Conservation (phyloP, 30 jellyfish, hydroid and myxozoan species). For the Rhopilema esculentum region DNA sequence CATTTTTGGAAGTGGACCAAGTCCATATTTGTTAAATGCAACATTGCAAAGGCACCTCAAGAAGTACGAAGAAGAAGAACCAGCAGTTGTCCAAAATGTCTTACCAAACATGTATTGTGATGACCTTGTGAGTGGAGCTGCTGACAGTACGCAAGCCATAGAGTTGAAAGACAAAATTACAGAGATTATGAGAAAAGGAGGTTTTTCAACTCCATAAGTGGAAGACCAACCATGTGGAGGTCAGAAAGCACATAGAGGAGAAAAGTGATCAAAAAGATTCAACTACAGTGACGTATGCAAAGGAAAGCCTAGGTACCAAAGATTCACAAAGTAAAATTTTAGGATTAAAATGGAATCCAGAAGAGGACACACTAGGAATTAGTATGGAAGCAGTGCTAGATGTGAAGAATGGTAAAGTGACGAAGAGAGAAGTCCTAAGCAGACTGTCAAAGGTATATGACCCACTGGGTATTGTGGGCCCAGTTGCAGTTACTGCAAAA, state of each 20-base stretch:
- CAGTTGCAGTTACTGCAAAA: slow-evolving; percentile 46
- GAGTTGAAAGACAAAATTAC: slow-evolving; percentile 27
- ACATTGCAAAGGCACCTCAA: slow-evolving; percentile 42
- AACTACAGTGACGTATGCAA: slow-evolving; percentile 44
- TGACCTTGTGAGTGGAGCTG: slow-evolving; percentile 56
- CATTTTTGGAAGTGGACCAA: slow-evolving; percentile 53
- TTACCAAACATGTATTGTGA: slow-evolving; percentile 47
- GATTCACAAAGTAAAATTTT: slow-evolving; percentile 40
- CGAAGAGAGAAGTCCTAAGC: slow-evolving; percentile 48
- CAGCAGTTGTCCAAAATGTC: slow-evolving; percentile 40
- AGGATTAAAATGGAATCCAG: slow-evolving; percentile 49
- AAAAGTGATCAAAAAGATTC: slow-evolving; percentile 13
- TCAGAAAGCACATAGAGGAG: slow-evolving; percentile 42
- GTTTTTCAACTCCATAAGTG: slow-evolving; percentile 39
- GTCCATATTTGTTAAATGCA: slow-evolving; percentile 44
- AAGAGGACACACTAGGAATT: slow-evolving; percentile 30
- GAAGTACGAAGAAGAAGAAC: slow-evolving; percentile 43
- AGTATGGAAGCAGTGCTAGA: slow-evolving; percentile 38
- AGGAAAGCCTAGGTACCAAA: slow-evolving; percentile 41
- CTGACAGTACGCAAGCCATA: slow-evolving; percentile 41
- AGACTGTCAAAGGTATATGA: slow-evolving; percentile 45
- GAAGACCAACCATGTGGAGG: slow-evolving; percentile 33
- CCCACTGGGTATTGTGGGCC: slow-evolving; percentile 58
- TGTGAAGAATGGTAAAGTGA: slow-evolving; percentile 22
- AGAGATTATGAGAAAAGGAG: slow-evolving; percentile 30